These are phyloP conservation scores for Tragelaphus strepsiceros DNA, from an alignment of 2,113 vertebrate species.

Conservation along the genomic window DNA sequence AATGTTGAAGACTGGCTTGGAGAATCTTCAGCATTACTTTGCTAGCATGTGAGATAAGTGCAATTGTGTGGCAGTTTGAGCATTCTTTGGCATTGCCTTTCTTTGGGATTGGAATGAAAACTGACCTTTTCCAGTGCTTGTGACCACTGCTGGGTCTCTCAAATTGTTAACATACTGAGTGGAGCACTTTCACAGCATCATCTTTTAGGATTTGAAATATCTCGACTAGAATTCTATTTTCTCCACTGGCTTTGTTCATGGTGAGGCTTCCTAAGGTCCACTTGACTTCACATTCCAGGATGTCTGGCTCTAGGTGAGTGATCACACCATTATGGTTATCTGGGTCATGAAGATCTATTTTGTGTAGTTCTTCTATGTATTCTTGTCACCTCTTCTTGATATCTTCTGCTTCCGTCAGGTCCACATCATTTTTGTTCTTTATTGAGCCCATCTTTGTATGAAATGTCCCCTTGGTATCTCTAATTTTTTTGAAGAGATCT, in stretches of 20 bases:
- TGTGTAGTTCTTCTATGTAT: not conserved
- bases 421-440: not conserved
- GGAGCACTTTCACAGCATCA: not conserved
- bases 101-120: not conserved
- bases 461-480: not conserved
- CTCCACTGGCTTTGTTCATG: not conserved
- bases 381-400: not conserved
- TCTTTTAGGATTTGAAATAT: not conserved
- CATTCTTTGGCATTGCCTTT: not conserved
- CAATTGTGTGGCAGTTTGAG: not conserved
- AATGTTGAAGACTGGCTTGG: not conserved
- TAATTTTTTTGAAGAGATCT: not conserved
- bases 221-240: not conserved
- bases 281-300: not conserved
- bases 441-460: not conserved
- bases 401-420: not conserved
- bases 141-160: not conserved
- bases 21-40: not conserved
- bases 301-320: not conserved
- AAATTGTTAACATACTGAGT: not conserved
- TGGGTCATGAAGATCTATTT: not conserved
- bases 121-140: not conserved
- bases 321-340: not conserved
- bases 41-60: not conserved
- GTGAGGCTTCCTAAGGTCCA: not conserved